These are phyloP conservation scores for Andrena hattorfiana DNA, from an alignment of 2,888 invertebrate genomes.

Conservation along the genomic window DNA sequence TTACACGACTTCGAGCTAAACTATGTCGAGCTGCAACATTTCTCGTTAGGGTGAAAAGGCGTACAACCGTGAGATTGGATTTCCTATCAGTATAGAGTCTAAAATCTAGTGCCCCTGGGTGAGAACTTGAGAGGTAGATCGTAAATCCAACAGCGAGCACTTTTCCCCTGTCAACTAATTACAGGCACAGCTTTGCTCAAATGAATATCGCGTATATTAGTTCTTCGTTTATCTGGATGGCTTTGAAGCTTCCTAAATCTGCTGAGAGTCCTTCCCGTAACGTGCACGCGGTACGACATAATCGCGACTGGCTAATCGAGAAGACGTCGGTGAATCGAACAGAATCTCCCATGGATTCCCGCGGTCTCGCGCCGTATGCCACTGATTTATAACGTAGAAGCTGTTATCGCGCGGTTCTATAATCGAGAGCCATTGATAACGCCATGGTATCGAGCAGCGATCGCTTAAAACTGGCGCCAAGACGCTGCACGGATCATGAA, in stretches of 20 bases:
- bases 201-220: slow-evolving; percentile 56
- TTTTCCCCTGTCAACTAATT: slow-evolving; percentile 61
- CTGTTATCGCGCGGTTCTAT: slow-evolving; percentile 75
- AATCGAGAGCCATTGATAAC: slow-evolving; percentile 79
- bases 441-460: slow-evolving; percentile 61
- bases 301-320: slow-evolving; percentile 68
- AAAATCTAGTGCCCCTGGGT: slow-evolving; percentile 19
- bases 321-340: slow-evolving; percentile 59
- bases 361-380: slow-evolving; percentile 60
- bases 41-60: background rate
- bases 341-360: slow-evolving; percentile 56
- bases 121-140: slow-evolving; percentile 14
- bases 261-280: slow-evolving; percentile 7
- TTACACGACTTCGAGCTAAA: slow-evolving; percentile 49
- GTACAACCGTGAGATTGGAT: slow-evolving; percentile 55
- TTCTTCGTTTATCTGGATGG: slow-evolving; percentile 32
- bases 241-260: slow-evolving; percentile 16
- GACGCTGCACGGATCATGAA: slow-evolving; percentile 25
- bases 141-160: slow-evolving; percentile 36
- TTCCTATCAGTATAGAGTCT: slow-evolving; percentile 39
- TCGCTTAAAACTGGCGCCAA: slow-evolving; percentile 73
- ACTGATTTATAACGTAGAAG: slow-evolving; percentile 69
- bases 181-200: slow-evolving; percentile 41
- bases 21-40: slow-evolving; percentile 4
- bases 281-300: slow-evolving; percentile 57